These are phyloP conservation scores for Apamea anceps DNA, from an alignment of 2,888 invertebrate species.

Conservation along the genomic window DNA sequence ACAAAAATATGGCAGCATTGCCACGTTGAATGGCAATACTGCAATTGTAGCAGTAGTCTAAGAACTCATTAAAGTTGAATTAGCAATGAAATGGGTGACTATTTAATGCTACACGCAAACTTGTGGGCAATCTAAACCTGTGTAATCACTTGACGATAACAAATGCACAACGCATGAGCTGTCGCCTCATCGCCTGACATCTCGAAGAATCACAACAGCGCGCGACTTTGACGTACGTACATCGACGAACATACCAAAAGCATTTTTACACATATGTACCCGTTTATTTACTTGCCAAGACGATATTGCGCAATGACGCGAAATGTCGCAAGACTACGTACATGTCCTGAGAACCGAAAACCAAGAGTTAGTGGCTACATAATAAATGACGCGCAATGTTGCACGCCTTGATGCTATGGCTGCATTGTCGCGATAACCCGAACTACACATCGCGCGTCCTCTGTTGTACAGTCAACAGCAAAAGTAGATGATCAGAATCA, in stretches of 20 bases:
- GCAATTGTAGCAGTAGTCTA: not conserved
- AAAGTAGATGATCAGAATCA: no score
- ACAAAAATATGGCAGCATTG: no score
- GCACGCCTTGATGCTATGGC: not conserved
- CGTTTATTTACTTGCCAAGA: not conserved
- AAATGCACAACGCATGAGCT: not conserved
- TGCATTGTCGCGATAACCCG: no score
- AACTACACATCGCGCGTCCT: no score
- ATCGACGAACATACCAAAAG: not conserved
- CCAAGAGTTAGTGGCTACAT: not conserved
- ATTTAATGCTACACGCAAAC: not conserved
- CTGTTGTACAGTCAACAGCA: no score
- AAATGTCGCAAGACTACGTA: not conserved
- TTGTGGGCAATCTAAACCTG: no score
- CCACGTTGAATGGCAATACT: no score
- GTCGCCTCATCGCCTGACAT: not conserved
- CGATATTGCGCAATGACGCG: constrained; percentile 1
- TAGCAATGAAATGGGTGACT: not conserved
- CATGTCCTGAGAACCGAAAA: not conserved
- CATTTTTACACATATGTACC: not conserved
- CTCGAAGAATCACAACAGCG: not conserved
- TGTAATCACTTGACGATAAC: not conserved
- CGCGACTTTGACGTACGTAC: not conserved
- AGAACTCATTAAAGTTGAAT: not conserved
- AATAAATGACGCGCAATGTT: not conserved